Conservation (phyloP, 2,888 invertebrate genomes). For the Callinectes sapidus region DNA sequence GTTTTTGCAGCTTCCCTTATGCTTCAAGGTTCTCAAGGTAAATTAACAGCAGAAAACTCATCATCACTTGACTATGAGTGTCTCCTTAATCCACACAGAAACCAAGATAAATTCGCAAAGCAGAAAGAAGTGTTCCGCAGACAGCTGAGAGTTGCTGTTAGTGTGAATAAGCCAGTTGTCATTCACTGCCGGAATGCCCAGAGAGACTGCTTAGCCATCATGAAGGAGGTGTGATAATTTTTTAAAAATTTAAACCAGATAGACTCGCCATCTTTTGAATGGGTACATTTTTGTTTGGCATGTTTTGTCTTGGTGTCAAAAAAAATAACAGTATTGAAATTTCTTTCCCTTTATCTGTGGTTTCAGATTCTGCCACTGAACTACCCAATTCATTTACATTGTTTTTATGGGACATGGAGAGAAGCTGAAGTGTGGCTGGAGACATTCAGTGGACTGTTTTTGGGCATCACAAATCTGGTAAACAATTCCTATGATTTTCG, state of each 20-base stretch:
- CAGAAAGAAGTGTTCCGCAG: conserved; percentile 76
- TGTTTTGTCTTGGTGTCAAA: not conserved
- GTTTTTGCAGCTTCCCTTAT: no score
- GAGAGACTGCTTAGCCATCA: conserved; percentile 76
- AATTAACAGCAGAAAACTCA: not conserved
- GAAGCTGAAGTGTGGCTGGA: conserved; percentile 76
- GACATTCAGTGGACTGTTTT: conserved; percentile 76
- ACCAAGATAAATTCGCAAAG: not conserved
- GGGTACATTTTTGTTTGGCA: not conserved
- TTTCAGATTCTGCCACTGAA: conserved; percentile 75
- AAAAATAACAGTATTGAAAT: not conserved
- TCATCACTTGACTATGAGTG: not conserved
- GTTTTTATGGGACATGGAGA: conserved; percentile 76
- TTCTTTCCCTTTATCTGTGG: not conserved
- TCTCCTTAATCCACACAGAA: not conserved
- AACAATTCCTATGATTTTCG: conserved; percentile 74
- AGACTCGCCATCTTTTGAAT: not conserved
- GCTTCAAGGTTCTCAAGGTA: no score
- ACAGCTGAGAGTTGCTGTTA: conserved; percentile 76
- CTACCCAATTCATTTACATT: conserved; percentile 77
- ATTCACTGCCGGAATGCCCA: conserved; percentile 78
- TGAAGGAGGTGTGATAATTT: conserved; percentile 75
- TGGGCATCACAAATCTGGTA: conserved; percentile 77
- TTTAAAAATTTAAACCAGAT: not conserved
- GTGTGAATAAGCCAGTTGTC: conserved; percentile 76